Conservation (phyloP, 2,113 vertebrate genomes). For the Phasianus colchicus region DNA sequence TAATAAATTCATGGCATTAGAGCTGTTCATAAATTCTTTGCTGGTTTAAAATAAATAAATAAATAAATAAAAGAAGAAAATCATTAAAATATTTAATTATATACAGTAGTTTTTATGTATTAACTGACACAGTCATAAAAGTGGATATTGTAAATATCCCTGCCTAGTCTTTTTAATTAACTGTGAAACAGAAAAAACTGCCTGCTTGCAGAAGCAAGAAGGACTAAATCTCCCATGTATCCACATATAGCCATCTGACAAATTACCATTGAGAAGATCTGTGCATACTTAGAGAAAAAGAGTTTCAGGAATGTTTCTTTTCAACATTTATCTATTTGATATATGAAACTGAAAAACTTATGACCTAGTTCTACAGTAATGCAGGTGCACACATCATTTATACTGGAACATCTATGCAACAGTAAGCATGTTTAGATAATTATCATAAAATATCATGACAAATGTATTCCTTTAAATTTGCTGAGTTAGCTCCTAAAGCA, state of each 20-base stretch:
- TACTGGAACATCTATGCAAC: neutral
- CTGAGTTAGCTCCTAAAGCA: neutral
- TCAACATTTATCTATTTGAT: neutral
- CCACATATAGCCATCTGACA: neutral
- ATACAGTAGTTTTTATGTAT: neutral
- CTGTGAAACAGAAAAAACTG: neutral
- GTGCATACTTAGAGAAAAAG: neutral
- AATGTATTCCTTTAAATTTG: neutral
- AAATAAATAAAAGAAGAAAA: neutral
- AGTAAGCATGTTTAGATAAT: neutral
- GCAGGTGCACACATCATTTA: neutral
- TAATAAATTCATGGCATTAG: neutral
- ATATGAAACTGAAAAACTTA: conserved; percentile 11
- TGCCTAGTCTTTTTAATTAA: neutral
- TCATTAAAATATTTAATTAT: neutral
- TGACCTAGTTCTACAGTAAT: neutral
- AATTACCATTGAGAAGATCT: neutral
- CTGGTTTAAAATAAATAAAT: neutral
- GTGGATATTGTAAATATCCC: neutral
- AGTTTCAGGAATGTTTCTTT: conserved; percentile 5
- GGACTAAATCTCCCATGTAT: neutral
- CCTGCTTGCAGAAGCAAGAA: neutral
- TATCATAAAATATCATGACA: neutral
- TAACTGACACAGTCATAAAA: neutral
- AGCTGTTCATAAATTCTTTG: neutral